phyloP scores from a whole-genome alignment of 2,113 vertebrate species.

The Prietella phreatophila region DNA sequence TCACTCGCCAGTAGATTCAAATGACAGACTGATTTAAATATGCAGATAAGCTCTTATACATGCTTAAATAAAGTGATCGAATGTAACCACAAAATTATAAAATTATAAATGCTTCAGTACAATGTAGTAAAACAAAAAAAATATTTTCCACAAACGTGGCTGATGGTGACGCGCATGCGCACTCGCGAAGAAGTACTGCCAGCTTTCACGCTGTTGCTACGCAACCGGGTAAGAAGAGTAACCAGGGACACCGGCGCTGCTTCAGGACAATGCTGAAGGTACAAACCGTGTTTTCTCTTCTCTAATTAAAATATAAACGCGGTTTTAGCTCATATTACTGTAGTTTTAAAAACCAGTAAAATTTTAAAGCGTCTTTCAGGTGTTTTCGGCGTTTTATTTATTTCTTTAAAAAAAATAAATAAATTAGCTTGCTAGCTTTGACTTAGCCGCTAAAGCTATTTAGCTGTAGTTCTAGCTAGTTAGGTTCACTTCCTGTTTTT shows the following conservation, averaged over 20 bases:
- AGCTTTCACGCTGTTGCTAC: constrained; percentile 53
- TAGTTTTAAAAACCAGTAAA: not conserved
- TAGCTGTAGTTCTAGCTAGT: not conserved
- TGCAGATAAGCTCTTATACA: not conserved
- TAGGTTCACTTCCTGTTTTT: not conserved
- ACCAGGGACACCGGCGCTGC: constrained; percentile 18
- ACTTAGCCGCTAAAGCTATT: not conserved
- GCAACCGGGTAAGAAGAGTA: constrained; percentile 63
- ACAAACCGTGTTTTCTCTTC: constrained; percentile 24
- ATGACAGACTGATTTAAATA: too few relatives aligned
- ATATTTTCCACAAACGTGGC: not conserved
- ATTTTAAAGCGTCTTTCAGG: not conserved
- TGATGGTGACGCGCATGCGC: constrained; percentile 3
- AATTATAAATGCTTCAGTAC: not conserved
- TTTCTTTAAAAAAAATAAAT: too few relatives aligned
- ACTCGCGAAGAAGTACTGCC: not conserved
- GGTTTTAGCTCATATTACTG: not conserved
- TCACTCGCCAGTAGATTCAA: too few relatives aligned
- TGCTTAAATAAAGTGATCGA: not conserved
- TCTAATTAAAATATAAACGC: not conserved
- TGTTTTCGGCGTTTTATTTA: not conserved
- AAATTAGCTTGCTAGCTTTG: not conserved
- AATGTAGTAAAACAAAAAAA: not conserved
- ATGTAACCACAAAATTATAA: not conserved
- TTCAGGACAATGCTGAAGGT: constrained; percentile 66